Evolutionary conservation across 1,140 invertebrate genomes (phyloP).

Genomic region (Lutraria rhynchaena): DNA sequence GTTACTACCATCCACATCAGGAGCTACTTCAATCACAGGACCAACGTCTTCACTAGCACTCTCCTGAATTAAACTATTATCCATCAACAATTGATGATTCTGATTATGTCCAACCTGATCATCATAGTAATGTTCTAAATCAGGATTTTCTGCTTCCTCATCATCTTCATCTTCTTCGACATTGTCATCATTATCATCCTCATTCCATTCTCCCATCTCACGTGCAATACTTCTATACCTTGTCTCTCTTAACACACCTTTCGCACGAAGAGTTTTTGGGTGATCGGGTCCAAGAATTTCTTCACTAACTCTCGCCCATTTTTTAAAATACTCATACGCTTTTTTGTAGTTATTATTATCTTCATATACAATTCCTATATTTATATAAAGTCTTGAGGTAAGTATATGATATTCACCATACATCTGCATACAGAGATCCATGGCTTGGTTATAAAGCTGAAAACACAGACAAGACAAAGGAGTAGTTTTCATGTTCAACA

Average conservation of each 20-base stretch:
- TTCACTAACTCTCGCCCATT: constrained; percentile 80
- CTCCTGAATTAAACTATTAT: constrained; percentile 60
- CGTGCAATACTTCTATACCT: constrained; percentile 77
- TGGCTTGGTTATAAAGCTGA: constrained; percentile 80
- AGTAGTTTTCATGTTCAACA: too few relatives aligned
- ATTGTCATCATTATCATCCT: constrained; percentile 67
- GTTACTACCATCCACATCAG: constrained; percentile 48
- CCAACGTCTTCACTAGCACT: constrained; percentile 22
- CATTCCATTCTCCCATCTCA: constrained; percentile 75
- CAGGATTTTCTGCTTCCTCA: constrained; percentile 74
- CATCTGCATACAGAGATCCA: constrained; percentile 80
- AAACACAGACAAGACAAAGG: too few relatives aligned
- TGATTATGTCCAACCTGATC: constrained; percentile 64
- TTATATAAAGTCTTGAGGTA: constrained; percentile 80
- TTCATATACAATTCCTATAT: constrained; percentile 81
- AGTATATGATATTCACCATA: constrained; percentile 81
- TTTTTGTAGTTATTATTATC: constrained; percentile 81
- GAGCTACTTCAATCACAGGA: constrained; percentile 19
- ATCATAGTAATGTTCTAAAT: constrained; percentile 77
- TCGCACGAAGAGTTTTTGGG: constrained; percentile 80
- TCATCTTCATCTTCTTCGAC: constrained; percentile 66
- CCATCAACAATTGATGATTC: constrained; percentile 60
- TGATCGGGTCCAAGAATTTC: constrained; percentile 80
- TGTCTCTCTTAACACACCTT: constrained; percentile 78
- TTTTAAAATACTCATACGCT: constrained; percentile 81